phyloP scores from a whole-genome alignment of 2,797 vertebrate genomes.

The Alosa sapidissima region DNA sequence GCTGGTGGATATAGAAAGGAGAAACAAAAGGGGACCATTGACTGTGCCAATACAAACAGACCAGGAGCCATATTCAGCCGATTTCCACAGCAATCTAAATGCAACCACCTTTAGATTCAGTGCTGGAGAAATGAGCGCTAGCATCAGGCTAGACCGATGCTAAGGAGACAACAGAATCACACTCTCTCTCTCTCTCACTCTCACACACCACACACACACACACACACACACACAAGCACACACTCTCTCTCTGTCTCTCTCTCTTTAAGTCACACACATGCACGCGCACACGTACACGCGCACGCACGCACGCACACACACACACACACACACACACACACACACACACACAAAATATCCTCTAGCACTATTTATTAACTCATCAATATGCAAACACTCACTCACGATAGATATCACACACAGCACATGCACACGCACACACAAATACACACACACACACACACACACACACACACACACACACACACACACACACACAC shows the following conservation, averaged over 20 bases:
- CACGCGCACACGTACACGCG: not conserved
- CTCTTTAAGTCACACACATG: not conserved
- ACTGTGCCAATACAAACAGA: not conserved
- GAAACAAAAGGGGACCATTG: not conserved
- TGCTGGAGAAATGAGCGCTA: not conserved
- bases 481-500: constrained; percentile 22
- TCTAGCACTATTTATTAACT: not conserved
- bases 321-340: not conserved
- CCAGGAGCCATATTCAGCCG: not conserved
- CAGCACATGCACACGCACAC: not conserved
- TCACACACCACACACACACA: not conserved
- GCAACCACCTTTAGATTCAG: constrained; percentile 11
- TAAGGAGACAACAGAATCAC: not conserved
- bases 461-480: not conserved
- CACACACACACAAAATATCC: no score
- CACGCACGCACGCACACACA: not conserved
- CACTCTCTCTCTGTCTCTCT: not conserved
- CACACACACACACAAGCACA: not conserved
- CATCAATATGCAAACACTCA: constrained; percentile 27
- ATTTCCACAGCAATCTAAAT: constrained; percentile 21
- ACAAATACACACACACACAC: no score
- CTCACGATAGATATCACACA: constrained; percentile 43
- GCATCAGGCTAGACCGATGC: not conserved
- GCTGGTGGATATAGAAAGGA: not conserved
- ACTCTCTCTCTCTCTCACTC: not conserved